Evolutionary conservation across 2,888 invertebrate genomes (phyloP).

Genomic region (Sphecodes monilicornis): DNA sequence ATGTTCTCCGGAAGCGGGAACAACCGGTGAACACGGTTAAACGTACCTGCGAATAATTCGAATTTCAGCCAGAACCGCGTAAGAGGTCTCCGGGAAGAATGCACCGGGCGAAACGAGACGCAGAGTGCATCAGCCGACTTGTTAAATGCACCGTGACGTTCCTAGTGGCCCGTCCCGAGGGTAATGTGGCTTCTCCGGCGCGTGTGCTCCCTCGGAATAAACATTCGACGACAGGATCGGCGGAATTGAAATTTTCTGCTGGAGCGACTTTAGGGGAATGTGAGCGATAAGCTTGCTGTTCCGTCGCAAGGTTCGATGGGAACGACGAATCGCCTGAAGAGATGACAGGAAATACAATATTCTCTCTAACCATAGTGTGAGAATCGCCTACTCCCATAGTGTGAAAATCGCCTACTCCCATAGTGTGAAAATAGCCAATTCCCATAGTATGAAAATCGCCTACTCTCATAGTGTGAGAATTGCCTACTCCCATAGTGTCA

Average conservation of each 20-base stretch:
- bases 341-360: no score
- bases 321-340: no score
- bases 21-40: conserved; percentile 6
- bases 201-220: neutral
- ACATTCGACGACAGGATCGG: neutral
- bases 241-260: neutral
- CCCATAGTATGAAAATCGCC: no score
- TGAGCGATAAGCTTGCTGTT: neutral
- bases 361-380: no score
- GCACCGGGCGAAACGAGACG: neutral
- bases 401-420: no score
- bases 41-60: conserved; percentile 4
- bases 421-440: no score
- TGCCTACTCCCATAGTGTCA: no score
- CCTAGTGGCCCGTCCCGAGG: neutral
- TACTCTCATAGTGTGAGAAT: no score
- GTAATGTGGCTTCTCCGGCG: conserved; percentile 3
- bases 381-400: no score
- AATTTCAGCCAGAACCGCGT: conserved; percentile 1
- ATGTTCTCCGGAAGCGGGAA: neutral
- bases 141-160: conserved; percentile 4
- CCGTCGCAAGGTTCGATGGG: no score
- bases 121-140: neutral
- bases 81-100: neutral
- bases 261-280: neutral